Percentiles rank a stretch among this genome's conserved stretches.
These are phyloP conservation scores for Drosophila hamatofila DNA, from an alignment of 2,888 invertebrate species.

Conservation along the genomic window DNA sequence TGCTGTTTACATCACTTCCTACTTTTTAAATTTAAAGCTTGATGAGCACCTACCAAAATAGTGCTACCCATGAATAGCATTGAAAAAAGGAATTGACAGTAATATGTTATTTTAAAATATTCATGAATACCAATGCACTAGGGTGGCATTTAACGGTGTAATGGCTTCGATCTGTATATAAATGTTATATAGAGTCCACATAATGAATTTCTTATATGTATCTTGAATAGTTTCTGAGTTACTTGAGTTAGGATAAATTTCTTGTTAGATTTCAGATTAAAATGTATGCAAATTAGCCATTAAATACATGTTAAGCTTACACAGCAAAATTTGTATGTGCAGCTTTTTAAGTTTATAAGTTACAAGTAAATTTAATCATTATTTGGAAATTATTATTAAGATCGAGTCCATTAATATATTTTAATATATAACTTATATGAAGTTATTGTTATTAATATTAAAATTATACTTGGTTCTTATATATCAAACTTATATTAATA, in stretches of 20 bases:
- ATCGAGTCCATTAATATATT: too few species aligned
- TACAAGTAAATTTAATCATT: too few species aligned
- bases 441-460: too few species aligned
- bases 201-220: not conserved
- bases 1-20: constrained; percentile 48
- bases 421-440: too few species aligned
- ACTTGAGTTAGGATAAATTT: not conserved
- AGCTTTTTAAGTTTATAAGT: too few species aligned
- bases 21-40: constrained; percentile 2
- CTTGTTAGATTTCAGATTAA: not conserved
- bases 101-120: not conserved
- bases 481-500: too few species aligned
- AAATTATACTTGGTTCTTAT: too few species aligned
- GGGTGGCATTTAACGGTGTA: too few species aligned
- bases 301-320: too few species aligned
- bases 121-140: not conserved
- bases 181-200: not conserved
- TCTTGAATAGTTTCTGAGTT: not conserved
- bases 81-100: not conserved
- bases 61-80: not conserved
- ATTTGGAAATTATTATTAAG: too few species aligned
- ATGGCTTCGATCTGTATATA: too few species aligned
- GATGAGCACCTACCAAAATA: constrained; percentile 9
- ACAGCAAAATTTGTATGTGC: too few species aligned
- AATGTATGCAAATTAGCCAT: not conserved